These are phyloP conservation scores for Peromyscus nudipes DNA, from an alignment of 2,797 vertebrate species.

Conservation along the genomic window DNA sequence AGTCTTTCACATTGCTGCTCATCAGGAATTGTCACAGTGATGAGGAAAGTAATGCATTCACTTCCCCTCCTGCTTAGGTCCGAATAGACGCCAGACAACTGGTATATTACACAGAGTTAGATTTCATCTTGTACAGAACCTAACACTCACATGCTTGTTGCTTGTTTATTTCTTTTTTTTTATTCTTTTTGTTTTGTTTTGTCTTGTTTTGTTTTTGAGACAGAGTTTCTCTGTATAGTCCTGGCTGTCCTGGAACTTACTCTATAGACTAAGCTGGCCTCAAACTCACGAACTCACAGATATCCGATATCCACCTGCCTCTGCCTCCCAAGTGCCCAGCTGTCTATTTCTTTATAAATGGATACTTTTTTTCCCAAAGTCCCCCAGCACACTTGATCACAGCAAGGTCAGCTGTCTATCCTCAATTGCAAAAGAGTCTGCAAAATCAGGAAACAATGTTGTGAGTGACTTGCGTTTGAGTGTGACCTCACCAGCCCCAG, in stretches of 20 bases:
- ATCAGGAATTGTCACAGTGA: background rate
- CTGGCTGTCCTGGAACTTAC: too few relatives aligned
- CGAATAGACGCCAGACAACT: background rate
- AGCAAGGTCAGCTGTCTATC: background rate
- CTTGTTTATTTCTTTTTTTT: background rate
- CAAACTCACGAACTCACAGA: too few relatives aligned
- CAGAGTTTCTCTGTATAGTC: too few relatives aligned
- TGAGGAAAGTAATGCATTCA: background rate
- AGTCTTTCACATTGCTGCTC: background rate
- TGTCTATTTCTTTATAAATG: too few relatives aligned
- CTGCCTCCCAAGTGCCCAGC: too few relatives aligned
- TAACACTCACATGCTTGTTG: background rate
- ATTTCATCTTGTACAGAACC: background rate
- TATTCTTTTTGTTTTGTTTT: too few relatives aligned
- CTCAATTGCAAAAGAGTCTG: background rate
- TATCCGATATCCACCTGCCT: too few relatives aligned
- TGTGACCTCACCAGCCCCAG: background rate
- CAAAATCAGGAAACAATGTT: background rate
- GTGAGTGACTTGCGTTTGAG: background rate
- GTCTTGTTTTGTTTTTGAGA: too few relatives aligned
- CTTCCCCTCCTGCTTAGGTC: background rate
- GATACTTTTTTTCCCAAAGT: background rate
- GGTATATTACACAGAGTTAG: background rate
- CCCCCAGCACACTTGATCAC: background rate
- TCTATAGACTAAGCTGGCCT: too few relatives aligned